Base-by-base conservation (phyloP, 1,140 invertebrate genomes). In the Agraylea sexmaculata region DNA sequence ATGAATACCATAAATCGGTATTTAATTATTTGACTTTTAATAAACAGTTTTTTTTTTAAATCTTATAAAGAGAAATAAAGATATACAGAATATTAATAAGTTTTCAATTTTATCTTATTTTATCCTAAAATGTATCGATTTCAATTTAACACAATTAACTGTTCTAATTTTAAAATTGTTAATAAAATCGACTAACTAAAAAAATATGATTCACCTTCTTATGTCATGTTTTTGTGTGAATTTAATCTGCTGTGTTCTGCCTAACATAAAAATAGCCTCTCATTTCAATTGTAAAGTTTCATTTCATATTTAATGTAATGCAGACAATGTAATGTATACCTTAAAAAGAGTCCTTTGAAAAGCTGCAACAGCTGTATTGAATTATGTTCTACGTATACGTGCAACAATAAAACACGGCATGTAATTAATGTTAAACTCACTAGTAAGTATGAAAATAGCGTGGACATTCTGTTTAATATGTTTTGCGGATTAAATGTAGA, bases 401-500 rank as follows among this genome's bases (percentile, higher is more conserved):
- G 15, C 8, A 17, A 36, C 17, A 22, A 20, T 10, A 8, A 16
- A 21, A 10, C 13, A n/a, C 13, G 28, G 19, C 28, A 13, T 37
- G 17, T 12, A 11, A 13, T 20, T 10, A 25, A n/a, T 25, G 6
- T 25, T 25, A 25, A 25, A 25, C 6, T 25, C 23, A 25, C n/a
- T n/a, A 6, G 23, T 7, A 7, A 25, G 6, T 25, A 7, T 25
- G 23, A 6, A n/a, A 25, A 17, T 15, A 33, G 17, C 13, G 31
- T 4, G 12, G 3, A 15, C 17, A 13, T 11, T 33, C 20, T 8
- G 8, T 29, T 27, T 13, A 39, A 42, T 6, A 31, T 34, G 18
- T 40, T 34, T 10, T 22, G 43, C 43, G 18, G 33, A 40, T 40
- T 23, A n/a, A n/a, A n/a, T n/a, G n/a, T n/a, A n/a, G 43, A 30